Evolutionary conservation across 2,888 invertebrate genomes (phyloP).

Genomic region (Drosophila kambysellisi): DNA sequence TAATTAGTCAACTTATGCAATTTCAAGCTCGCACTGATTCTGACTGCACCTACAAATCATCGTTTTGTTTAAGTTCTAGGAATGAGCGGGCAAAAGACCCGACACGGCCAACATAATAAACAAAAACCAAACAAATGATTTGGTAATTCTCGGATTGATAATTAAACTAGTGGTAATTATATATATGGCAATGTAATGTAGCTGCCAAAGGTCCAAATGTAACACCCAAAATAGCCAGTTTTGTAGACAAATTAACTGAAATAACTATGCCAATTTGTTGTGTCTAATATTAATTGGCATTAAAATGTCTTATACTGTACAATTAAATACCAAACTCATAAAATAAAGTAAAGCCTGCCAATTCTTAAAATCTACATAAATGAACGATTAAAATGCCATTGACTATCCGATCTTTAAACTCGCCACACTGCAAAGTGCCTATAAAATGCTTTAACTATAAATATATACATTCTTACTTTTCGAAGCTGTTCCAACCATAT

Average conservation of each 20-base stretch:
- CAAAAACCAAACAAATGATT: conserved; percentile 1
- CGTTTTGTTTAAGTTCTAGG: conserved; percentile 12
- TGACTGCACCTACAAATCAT: conserved; percentile 37
- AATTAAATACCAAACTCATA: neutral
- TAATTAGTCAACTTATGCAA: conserved; percentile 31
- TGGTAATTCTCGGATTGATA: conserved; percentile 14
- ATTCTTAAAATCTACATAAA: neutral
- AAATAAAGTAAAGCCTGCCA: conserved; percentile 13
- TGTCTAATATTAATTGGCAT: conserved; percentile 1
- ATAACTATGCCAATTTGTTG: conserved; percentile 4
- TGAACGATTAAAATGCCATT: conserved; percentile 6
- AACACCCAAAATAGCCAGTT: conserved; percentile 30
- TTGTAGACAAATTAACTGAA: conserved; percentile 39
- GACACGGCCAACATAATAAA: conserved; percentile 5
- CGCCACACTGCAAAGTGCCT: conserved; percentile 65
- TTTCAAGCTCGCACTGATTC: conserved; percentile 39
- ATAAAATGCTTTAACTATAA: conserved; percentile 42
- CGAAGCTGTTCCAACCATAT: conserved; percentile 22
- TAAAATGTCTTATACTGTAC: conserved; percentile 4
- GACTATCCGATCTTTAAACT: conserved; percentile 21
- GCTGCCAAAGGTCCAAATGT: conserved; percentile 60
- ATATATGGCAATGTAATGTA: conserved; percentile 33
- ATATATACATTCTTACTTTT: conserved; percentile 1
- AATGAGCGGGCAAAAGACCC: neutral
- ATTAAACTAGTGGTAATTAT: conserved; percentile 20